Evolutionary conservation across 2,888 invertebrate species (phyloP).

Genomic region (Sesamia inferens): DNA sequence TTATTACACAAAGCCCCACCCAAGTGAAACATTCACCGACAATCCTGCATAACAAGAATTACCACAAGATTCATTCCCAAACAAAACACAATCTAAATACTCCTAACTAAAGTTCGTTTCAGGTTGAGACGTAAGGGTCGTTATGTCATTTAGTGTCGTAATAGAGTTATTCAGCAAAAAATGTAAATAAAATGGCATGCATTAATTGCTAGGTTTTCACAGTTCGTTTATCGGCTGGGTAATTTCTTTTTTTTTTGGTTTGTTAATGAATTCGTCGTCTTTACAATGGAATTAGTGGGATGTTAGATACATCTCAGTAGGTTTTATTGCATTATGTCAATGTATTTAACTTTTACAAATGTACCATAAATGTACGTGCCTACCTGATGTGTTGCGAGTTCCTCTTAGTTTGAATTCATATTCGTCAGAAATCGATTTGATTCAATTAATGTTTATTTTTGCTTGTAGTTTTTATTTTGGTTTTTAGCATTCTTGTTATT

Average conservation of each 20-base stretch:
- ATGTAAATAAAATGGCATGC: slow-evolving; percentile 83
- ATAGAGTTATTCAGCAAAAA: slow-evolving; percentile 69
- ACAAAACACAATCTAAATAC: slow-evolving; percentile 63
- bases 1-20: slow-evolving; percentile 83
- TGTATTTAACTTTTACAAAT: not conserved
- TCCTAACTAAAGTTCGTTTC: slow-evolving; percentile 63
- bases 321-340: slow-evolving; percentile 27
- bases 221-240: slow-evolving; percentile 76
- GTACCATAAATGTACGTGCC: not conserved
- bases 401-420: not conserved
- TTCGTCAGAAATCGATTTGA: not conserved
- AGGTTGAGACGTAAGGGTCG: slow-evolving; percentile 37
- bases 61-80: slow-evolving; percentile 45
- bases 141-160: slow-evolving; percentile 61
- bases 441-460: not conserved
- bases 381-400: no score
- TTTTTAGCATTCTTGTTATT: no score
- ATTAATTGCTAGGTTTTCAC: slow-evolving; percentile 85
- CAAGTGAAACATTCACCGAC: slow-evolving; percentile 77
- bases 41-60: slow-evolving; percentile 67
- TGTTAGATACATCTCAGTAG: slow-evolving; percentile 39
- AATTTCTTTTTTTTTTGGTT: slow-evolving; percentile 66
- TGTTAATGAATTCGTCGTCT: slow-evolving; percentile 67
- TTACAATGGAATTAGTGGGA: slow-evolving; percentile 57
- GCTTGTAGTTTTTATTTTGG: no score